These are phyloP conservation scores for Leucophora obtusa DNA, from an alignment of 2,888 invertebrate species.

Conservation along the genomic window DNA sequence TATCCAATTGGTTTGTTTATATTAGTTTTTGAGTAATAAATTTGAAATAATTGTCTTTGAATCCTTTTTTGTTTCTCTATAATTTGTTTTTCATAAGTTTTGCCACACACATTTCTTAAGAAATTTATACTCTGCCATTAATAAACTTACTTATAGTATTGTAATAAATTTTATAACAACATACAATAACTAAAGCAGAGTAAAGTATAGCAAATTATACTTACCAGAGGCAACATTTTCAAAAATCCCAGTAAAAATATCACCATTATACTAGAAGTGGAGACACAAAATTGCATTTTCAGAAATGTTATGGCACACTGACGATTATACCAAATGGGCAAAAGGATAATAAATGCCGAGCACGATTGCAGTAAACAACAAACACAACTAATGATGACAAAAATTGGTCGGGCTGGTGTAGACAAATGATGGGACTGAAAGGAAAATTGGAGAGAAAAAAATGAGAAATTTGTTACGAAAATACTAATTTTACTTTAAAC, in stretches of 20 bases:
- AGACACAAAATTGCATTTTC: conserved; percentile 85
- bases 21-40: conserved; percentile 22
- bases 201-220: conserved; percentile 65
- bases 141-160: conserved; percentile 35
- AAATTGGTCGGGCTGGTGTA: conserved; percentile 74
- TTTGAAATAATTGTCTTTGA: conserved; percentile 48
- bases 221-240: conserved; percentile 80
- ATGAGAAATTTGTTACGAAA: conserved; percentile 1
- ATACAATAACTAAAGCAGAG: conserved; percentile 17
- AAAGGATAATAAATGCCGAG: conserved; percentile 76
- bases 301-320: conserved; percentile 82
- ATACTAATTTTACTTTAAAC: neutral
- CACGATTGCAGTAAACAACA: conserved; percentile 78
- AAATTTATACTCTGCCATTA: conserved; percentile 15
- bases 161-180: conserved; percentile 52
- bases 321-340: conserved; percentile 78
- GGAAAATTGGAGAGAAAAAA: conserved; percentile 8
- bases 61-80: conserved; percentile 37
- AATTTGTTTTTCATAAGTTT: conserved; percentile 3
- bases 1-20: neutral
- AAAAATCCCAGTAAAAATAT: conserved; percentile 80
- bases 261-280: conserved; percentile 85
- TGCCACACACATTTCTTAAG: neutral
- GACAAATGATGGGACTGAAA: conserved; percentile 51
- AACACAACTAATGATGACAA: conserved; percentile 78